Evolutionary conservation across 2,888 invertebrate species (phyloP).

Genomic region (Balanococcus diminutus): DNA sequence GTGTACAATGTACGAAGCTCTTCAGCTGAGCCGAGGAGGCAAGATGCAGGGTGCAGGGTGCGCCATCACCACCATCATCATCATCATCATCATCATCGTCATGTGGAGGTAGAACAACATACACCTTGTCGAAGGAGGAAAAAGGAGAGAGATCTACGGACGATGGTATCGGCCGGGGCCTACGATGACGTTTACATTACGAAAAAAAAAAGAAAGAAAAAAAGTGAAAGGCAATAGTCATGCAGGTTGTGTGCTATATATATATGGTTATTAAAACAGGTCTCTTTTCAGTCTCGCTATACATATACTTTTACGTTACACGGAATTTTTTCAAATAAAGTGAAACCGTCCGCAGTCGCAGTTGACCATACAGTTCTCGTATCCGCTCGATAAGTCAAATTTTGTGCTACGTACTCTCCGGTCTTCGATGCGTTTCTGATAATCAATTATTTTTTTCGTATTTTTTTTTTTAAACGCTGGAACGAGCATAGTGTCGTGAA

Average conservation of each 20-base stretch:
- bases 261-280: slow-evolving; percentile 52
- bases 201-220: slow-evolving; percentile 43
- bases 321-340: slow-evolving; percentile 50
- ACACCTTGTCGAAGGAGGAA: slow-evolving; percentile 11
- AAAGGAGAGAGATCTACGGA: slow-evolving; percentile 22
- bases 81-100: no score
- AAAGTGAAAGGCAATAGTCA: slow-evolving; percentile 53
- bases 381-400: not conserved
- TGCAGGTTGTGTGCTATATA: slow-evolving; percentile 47
- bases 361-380: not conserved
- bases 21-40: no score
- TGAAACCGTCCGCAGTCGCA: slow-evolving; percentile 37
- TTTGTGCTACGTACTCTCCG: not conserved
- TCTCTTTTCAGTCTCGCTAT: slow-evolving; percentile 51
- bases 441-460: not conserved
- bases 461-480: not conserved
- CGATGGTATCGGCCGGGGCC: slow-evolving; percentile 1
- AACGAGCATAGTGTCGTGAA: not conserved
- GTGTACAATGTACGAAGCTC: not conserved
- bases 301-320: slow-evolving; percentile 41
- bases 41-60: not conserved
- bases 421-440: not conserved
- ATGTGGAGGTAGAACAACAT: slow-evolving; percentile 30
- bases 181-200: slow-evolving; percentile 45
- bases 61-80: no score